Evolutionary conservation across 2,113 vertebrate genomes (phyloP), one percentile per base, ranked within the genome.

Genomic region (Psittacus erithacus): DNA sequence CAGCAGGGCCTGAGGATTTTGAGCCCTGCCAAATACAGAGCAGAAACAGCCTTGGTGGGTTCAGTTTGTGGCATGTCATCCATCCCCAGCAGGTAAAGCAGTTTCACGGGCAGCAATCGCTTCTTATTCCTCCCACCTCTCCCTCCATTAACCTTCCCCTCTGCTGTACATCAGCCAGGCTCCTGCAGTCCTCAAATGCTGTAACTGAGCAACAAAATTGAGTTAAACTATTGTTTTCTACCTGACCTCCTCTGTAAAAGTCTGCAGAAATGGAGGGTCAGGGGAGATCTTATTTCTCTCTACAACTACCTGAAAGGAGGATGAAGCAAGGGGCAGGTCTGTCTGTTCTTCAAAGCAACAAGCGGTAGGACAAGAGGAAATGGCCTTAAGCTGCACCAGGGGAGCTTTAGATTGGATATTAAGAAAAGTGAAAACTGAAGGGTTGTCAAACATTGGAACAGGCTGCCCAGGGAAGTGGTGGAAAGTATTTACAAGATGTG

Each of bases 291-390:
- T 9, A 27, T 12, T 1, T 4, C 38, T 41, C 50, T 65, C 27
- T n/a, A 50, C n/a, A 38, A 4, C 10, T 25, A 13, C 25, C 25
- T 59, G 67, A 25, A 28, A 74, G 28, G 67, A 33, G 8, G 16
- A 1, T 43, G 59, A 9, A 50, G 47, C 6, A 28, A 13, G 28
- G 15, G 13, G 23, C 17, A 16, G 1, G 7, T 29, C 0, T 0
- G 18, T 16, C 35, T 43, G 23, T 17, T 33, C 50, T 77, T 13
- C 20, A 43, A 29, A 10, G 33, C 55, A 46, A 16, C 8, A 35
- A 44, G 4, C 0, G 13, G 22, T 11, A 35, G 81, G 19, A 71
- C 5, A 10, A 67, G 28, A n/a, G 20, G 9, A 50, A 65, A 35
- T 4, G 17, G 35, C 41, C n/a, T 62, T 33, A n/a, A 29, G 35